A percentile compares a stretch with the other conserved stretches of the same genome.
These are phyloP conservation scores for Episyrphus balteatus DNA, from an alignment of 1,140 invertebrate genomes.

Conservation along the genomic window DNA sequence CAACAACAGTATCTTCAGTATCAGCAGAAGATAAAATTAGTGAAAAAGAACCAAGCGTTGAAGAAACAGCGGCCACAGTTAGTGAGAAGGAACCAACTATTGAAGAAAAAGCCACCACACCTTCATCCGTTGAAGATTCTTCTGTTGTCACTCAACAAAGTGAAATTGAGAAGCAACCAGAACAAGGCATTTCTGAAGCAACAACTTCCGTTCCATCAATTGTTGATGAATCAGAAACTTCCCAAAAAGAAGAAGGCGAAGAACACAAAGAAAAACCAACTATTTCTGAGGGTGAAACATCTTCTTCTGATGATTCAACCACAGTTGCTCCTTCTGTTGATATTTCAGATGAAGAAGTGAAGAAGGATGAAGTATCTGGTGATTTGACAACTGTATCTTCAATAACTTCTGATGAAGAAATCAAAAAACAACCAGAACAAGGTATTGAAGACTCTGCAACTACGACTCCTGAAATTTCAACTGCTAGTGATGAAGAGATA, in stretches of 20 bases:
- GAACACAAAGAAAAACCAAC: background rate
- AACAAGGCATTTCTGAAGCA: background rate
- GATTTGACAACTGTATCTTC: too few species aligned
- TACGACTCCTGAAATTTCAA: too few species aligned
- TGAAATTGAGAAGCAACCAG: background rate
- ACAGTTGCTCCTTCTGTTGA: too few species aligned
- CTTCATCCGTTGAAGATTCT: background rate
- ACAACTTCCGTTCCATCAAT: background rate
- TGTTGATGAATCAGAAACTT: background rate
- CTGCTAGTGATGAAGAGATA: too few species aligned
- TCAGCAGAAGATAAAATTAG: constrained; percentile 1
- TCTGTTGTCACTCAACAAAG: background rate
- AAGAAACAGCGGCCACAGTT: background rate
- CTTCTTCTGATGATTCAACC: too few species aligned
- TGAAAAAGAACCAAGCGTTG: background rate
- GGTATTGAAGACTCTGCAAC: too few species aligned
- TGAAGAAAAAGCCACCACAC: constrained; percentile 8
- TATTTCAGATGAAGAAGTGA: background rate
- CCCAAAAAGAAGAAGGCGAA: background rate
- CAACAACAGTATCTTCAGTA: constrained; percentile 1
- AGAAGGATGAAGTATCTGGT: background rate
- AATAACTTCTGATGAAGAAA: too few species aligned
- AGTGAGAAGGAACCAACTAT: constrained; percentile 6
- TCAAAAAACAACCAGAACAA: too few species aligned
- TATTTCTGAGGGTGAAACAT: background rate